phyloP scores from a whole-genome alignment of 2,888 invertebrate genomes.

The Plebejus argus region DNA sequence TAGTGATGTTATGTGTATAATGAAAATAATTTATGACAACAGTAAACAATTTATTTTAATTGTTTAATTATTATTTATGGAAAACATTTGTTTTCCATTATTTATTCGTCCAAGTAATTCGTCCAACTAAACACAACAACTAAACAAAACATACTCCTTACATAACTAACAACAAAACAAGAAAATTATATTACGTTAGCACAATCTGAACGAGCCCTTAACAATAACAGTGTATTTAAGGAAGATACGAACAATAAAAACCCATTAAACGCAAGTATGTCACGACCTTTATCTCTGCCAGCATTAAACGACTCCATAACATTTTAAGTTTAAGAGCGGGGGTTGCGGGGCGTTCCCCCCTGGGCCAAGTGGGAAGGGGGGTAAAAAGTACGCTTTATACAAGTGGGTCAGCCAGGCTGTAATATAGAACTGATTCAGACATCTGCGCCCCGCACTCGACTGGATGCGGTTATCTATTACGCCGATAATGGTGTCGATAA shows the following conservation, averaged over 20 bases:
- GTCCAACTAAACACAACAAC: neutral
- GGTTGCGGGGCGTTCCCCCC: neutral
- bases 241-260: constrained; percentile 23
- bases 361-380: neutral
- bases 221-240: constrained; percentile 22
- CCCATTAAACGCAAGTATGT: constrained; percentile 25
- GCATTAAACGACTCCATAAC: constrained; percentile 27
- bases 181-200: neutral
- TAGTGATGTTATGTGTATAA: no score
- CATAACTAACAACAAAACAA: neutral
- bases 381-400: constrained; percentile 16
- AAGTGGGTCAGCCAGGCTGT: constrained; percentile 20
- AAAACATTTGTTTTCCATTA: no score
- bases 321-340: constrained; percentile 29
- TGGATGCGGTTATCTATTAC: constrained; percentile 4
- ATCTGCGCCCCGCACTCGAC: constrained; percentile 22
- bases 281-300: constrained; percentile 25
- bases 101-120: no score
- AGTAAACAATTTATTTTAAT: no score
- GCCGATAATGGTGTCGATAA: neutral
- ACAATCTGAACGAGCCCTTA: neutral
- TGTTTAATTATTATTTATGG: no score
- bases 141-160: neutral
- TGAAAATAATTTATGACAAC: no score
- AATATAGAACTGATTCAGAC: constrained; percentile 24